These are phyloP conservation scores for Lynx canadensis DNA, from an alignment of 2,113 vertebrate genomes.

Conservation along the genomic window DNA sequence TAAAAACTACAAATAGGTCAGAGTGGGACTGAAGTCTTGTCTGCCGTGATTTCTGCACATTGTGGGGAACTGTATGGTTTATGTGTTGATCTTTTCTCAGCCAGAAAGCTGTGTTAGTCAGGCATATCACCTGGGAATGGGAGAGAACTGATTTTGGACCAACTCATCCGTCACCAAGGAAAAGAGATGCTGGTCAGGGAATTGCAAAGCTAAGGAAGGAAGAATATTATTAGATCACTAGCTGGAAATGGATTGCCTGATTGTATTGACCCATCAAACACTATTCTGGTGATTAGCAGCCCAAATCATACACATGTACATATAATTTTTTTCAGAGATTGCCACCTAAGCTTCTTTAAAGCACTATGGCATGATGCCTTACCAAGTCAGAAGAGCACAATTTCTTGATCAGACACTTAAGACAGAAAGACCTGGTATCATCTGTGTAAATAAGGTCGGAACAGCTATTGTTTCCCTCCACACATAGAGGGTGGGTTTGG, in stretches of 20 bases:
- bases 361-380: background rate
- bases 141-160: background rate
- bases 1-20: background rate
- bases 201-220: background rate
- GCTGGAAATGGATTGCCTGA: background rate
- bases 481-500: background rate
- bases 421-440: conserved; percentile 17
- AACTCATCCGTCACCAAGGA: background rate
- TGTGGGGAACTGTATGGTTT: background rate
- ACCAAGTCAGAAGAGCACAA: background rate
- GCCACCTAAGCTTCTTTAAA: background rate
- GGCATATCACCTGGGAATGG: background rate
- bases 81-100: background rate
- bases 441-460: conserved; percentile 19
- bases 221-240: background rate
- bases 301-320: background rate
- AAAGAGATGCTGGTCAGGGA: background rate
- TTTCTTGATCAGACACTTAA: conserved; percentile 30
- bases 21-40: background rate
- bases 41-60: background rate
- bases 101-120: background rate
- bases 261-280: background rate
- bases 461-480: background rate
- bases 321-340: background rate
- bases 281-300: background rate